A percentile compares a stretch with the other conserved stretches of the same genome.
phyloP scores from a whole-genome alignment of 92 coral and sea anemone species.

The Scolanthus callimorphus region DNA sequence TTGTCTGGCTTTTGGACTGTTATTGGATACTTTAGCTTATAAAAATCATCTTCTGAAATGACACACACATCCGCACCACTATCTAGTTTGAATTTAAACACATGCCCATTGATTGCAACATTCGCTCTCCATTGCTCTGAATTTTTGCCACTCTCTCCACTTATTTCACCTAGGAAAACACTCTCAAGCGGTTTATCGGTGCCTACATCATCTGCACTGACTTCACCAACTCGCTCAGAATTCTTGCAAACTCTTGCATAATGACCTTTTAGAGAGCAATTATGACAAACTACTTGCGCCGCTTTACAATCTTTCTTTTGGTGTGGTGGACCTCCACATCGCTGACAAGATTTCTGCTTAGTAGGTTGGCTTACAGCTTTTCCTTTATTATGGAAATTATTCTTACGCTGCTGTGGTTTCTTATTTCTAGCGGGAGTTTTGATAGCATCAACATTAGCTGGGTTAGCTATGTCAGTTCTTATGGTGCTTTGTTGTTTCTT shows the following conservation, averaged over 20 bases:
- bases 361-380: too few relatives aligned
- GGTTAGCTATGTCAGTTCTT: too few relatives aligned
- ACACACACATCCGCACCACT: conserved; percentile 42
- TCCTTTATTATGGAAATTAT: too few relatives aligned
- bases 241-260: background rate
- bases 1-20: conserved; percentile 22
- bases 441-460: too few relatives aligned
- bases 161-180: background rate
- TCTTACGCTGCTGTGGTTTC: too few relatives aligned
- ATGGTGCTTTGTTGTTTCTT: too few relatives aligned
- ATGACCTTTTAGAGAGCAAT: background rate
- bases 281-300: background rate
- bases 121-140: conserved; percentile 5
- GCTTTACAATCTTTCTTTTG: background rate
- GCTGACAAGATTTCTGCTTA: too few relatives aligned
- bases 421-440: too few relatives aligned
- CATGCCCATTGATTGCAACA: conserved; percentile 7
- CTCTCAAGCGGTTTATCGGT: background rate
- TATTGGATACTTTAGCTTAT: background rate
- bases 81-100: conserved; percentile 26
- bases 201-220: background rate
- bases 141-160: background rate
- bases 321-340: background rate
- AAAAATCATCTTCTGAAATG: conserved; percentile 10
- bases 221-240: background rate